Conservation (phyloP, 2,888 invertebrate species). For the Orthosia gracilis region DNA sequence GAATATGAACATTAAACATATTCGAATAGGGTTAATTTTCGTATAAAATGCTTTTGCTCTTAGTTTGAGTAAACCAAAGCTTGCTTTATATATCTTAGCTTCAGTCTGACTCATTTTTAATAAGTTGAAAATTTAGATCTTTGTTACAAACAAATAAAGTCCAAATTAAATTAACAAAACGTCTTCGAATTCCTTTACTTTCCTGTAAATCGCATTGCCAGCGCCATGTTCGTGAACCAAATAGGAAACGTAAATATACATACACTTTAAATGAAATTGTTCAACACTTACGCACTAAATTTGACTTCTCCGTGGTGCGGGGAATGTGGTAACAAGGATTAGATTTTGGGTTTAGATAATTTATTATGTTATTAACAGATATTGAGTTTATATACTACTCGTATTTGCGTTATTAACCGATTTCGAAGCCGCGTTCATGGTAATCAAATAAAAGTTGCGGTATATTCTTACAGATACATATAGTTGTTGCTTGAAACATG, state of each 20-base stretch:
- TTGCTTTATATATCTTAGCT: neutral
- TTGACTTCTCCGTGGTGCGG: slow-evolving; percentile 62
- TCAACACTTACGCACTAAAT: slow-evolving; percentile 74
- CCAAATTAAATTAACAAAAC: neutral
- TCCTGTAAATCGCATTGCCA: neutral
- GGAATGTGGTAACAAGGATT: slow-evolving; percentile 55
- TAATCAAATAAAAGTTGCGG: no score
- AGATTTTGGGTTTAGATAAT: neutral
- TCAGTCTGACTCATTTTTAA: neutral
- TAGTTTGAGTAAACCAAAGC: neutral
- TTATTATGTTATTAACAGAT: no score
- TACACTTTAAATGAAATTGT: slow-evolving; percentile 70
- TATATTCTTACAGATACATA: no score
- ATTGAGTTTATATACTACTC: no score
- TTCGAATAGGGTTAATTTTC: neutral
- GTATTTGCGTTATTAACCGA: no score
- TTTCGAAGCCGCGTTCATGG: no score
- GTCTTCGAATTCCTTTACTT: no score
- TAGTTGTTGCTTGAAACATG: no score
- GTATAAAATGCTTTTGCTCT: neutral
- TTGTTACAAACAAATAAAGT: neutral
- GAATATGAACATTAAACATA: neutral
- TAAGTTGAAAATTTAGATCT: neutral
- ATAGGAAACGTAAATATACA: slow-evolving; percentile 3
- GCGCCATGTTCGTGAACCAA: slow-evolving; percentile 19